These are phyloP conservation scores for Ptychoptera albimana DNA, from an alignment of 2,888 invertebrate genomes.

Conservation along the genomic window DNA sequence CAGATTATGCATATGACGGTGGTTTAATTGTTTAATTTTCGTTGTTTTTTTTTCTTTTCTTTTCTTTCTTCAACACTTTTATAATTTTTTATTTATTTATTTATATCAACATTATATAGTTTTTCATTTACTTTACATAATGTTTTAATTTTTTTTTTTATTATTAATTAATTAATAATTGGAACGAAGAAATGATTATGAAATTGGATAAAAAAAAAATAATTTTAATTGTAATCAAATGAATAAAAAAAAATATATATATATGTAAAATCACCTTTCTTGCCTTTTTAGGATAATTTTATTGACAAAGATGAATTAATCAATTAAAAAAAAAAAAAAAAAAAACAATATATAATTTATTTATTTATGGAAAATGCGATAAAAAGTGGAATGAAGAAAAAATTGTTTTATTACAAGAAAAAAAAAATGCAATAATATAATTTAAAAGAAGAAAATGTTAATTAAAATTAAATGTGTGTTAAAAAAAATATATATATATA, in stretches of 20 bases:
- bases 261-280: slow-evolving; percentile 12
- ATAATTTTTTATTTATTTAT: neutral
- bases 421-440: too few species aligned
- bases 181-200: slow-evolving; percentile 3
- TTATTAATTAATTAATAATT: neutral
- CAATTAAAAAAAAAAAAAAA: too few species aligned
- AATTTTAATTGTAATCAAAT: neutral
- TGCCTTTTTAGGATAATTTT: slow-evolving; percentile 8
- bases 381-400: too few species aligned
- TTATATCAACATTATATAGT: neutral
- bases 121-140: neutral
- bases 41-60: neutral
- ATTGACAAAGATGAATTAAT: too few species aligned
- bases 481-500: too few species aligned
- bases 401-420: too few species aligned
- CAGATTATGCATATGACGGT: slow-evolving; percentile 94
- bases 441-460: too few species aligned
- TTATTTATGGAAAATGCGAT: too few species aligned
- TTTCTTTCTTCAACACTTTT: too few species aligned
- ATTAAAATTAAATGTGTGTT: too few species aligned
- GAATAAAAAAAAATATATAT: slow-evolving; percentile 3
- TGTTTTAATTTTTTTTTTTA: neutral
- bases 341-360: too few species aligned
- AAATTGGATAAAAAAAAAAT: slow-evolving; percentile 5
- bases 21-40: slow-evolving; percentile 28